Conservation (phyloP, 1,140 invertebrate genomes). For the Drosophila subobscura region DNA sequence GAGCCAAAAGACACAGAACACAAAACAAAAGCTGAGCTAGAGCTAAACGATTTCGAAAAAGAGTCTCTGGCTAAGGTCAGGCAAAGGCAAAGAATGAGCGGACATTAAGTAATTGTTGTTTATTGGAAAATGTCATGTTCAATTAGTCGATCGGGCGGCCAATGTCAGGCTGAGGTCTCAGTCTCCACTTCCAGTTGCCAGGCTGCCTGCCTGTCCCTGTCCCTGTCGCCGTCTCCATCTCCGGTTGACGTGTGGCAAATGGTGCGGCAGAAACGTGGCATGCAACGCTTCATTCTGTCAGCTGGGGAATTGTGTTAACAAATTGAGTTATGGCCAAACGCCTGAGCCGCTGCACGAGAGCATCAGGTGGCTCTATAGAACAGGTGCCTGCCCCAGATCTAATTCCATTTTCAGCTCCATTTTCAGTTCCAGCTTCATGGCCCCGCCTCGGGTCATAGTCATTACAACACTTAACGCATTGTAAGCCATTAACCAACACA, state of each 20-base stretch:
- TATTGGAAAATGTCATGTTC: conserved; percentile 79
- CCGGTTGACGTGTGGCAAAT: neutral
- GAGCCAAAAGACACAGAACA: neutral
- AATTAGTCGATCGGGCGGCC: conserved; percentile 57
- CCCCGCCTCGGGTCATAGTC: conserved; percentile 3
- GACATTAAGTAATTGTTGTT: conserved; percentile 74
- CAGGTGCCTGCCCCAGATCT: conserved; percentile 19
- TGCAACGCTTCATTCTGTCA: conserved; percentile 50
- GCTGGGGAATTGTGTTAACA: conserved; percentile 46
- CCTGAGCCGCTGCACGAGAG: neutral
- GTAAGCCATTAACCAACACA: conserved; percentile 58
- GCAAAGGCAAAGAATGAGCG: conserved; percentile 32
- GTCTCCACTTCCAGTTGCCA: too few relatives aligned
- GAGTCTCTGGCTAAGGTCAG: conserved; percentile 55
- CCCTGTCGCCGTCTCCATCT: too few relatives aligned
- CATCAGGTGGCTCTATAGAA: conserved; percentile 13
- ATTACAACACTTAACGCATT: conserved; percentile 51
- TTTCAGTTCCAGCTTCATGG: neutral
- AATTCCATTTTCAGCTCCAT: conserved; percentile 2
- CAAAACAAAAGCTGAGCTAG: too few relatives aligned
- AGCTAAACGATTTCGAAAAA: conserved; percentile 4
- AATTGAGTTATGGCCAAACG: conserved; percentile 42
- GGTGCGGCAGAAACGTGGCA: conserved; percentile 39
- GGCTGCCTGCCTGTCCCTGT: too few relatives aligned
- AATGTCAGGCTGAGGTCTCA: conserved; percentile 15